Evolutionary conservation across 2,113 vertebrate species (phyloP).

Genomic region (Hypomesus transpacificus): DNA sequence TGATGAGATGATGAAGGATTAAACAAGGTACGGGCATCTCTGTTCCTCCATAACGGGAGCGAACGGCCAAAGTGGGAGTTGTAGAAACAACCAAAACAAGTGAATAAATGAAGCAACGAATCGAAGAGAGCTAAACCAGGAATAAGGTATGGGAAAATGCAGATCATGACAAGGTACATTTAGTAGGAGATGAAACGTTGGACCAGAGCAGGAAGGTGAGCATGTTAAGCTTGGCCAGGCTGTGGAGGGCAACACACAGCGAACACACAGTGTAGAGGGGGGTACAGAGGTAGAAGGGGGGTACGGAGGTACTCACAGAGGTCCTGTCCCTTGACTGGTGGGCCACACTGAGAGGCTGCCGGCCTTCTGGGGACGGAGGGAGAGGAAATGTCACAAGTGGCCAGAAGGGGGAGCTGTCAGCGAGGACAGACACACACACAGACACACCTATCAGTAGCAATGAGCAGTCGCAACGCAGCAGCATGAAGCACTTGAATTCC

Average conservation of each 20-base stretch:
- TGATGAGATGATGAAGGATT: not conserved
- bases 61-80: too few relatives aligned
- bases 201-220: too few relatives aligned
- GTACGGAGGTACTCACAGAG: constrained; percentile 62
- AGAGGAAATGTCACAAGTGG: constrained; percentile 2
- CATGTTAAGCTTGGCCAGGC: too few relatives aligned
- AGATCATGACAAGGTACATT: too few relatives aligned
- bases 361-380: constrained; percentile 60
- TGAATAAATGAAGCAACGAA: too few relatives aligned
- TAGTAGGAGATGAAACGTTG: too few relatives aligned
- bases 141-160: too few relatives aligned
- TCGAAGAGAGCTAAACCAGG: too few relatives aligned
- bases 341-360: constrained; percentile 81
- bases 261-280: not conserved
- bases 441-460: not conserved
- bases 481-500: not conserved
- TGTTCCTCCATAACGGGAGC: too few relatives aligned
- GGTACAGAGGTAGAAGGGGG: too few relatives aligned
- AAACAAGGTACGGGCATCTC: too few relatives aligned
- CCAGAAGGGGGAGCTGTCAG: constrained; percentile 32
- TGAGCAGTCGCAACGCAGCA: not conserved
- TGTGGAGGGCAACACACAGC: not conserved
- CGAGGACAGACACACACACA: constrained; percentile 2
- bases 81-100: too few relatives aligned
- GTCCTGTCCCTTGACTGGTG: constrained; percentile 88